phyloP scores from a whole-genome alignment of 2,888 invertebrate species.

The Agrochola lychnidis region DNA sequence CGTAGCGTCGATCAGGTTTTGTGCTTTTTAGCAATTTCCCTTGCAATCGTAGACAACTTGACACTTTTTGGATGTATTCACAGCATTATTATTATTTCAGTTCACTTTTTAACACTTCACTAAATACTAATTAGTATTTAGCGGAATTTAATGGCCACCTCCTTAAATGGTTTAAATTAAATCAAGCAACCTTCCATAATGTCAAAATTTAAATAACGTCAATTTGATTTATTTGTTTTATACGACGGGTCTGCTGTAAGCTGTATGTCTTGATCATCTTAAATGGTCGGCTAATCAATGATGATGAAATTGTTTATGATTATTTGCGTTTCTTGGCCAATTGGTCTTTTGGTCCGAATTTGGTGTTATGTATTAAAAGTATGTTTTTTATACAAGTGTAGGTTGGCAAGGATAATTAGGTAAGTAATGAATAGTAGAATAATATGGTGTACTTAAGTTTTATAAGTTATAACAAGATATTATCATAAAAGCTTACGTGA shows the following conservation, averaged over 20 bases:
- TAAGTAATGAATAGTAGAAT: not conserved
- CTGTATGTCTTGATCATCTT: constrained; percentile 44
- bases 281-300: constrained; percentile 43
- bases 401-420: not conserved
- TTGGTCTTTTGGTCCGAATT: constrained; percentile 6
- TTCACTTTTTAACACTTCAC: not conserved
- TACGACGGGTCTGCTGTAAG: constrained; percentile 23
- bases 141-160: constrained; percentile 4
- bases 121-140: constrained; percentile 34
- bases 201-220: constrained; percentile 58
- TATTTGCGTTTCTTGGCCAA: constrained; percentile 10
- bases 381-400: not conserved
- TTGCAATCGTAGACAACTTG: not conserved
- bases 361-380: not conserved
- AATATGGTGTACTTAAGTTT: not conserved
- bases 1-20: not conserved
- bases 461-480: not conserved
- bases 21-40: not conserved
- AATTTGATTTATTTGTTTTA: constrained; percentile 59
- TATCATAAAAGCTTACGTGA: not conserved
- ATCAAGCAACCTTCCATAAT: constrained; percentile 37
- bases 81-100: not conserved
- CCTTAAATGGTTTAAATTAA: constrained; percentile 12
- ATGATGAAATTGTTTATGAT: constrained; percentile 54
- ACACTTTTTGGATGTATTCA: not conserved